Base-by-base conservation (phyloP, 2,888 invertebrate species). In the Smittia sp. region DNA sequence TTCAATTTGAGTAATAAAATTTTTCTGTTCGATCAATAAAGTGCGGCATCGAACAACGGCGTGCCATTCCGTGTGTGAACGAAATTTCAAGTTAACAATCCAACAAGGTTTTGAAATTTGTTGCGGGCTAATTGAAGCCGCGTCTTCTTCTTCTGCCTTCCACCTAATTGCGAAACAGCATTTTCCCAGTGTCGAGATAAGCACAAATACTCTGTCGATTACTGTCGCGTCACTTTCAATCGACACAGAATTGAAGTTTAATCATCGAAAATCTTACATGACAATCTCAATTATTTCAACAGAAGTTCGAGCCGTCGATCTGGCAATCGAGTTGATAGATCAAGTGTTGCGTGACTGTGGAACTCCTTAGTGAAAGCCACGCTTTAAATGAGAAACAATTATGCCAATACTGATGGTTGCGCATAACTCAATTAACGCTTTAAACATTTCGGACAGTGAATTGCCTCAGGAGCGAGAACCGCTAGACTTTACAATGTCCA, bases 401-500 rank as follows among this genome's bases (percentile, higher is more conserved):
- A 72, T 72, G 72, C 72, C 72, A 58, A 72, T 38, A 22, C 39
- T 72, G 62, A 72, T 72, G 72, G 72, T 72, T 15, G 72, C 62
- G 15, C 72, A 72, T 38, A 38, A 54, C 25, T n/a, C 58, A 39
- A 58, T 62, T 20, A 72, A 38, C 13, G 52, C 24, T 20, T 39
- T 72, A 54, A 72, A 72, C 38, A 25, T 72, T 58, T 62, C 54
- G 54, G 72, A 72, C n/a, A 38, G 38, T 72, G 76, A 76, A 62
- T 58, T 58, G n/a, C 3, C 6, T 4, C 20, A 58, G 22, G 58
- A 58, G 58, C 18, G 7, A 6, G 75, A 77, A 73, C 77, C 77
- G 27, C 75, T 77, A 13, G 77, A 77, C 69, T 77, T 77, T 76
- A 77, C 77, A 32, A 76, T 77, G 76, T 77, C 77, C 22, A 77